Evolutionary conservation across 2,888 invertebrate species (phyloP).

Genomic region (Peribatodes rhomboidaria): DNA sequence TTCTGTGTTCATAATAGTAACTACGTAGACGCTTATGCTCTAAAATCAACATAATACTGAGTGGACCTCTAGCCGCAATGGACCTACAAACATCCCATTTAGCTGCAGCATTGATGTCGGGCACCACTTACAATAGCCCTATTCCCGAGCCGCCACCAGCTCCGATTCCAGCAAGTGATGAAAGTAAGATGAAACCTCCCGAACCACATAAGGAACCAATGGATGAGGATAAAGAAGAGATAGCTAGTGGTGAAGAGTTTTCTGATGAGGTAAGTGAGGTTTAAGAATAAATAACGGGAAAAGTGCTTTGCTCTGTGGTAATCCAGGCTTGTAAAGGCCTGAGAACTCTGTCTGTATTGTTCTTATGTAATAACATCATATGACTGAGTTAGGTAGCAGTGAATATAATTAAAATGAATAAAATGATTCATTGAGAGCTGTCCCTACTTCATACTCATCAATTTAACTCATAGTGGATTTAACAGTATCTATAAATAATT

Average conservation of each 20-base stretch:
- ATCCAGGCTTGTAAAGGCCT: background rate
- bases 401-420: too few relatives aligned
- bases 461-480: too few relatives aligned
- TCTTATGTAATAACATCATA: too few relatives aligned
- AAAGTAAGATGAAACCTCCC: conserved; percentile 62
- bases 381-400: too few relatives aligned
- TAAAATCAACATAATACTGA: background rate
- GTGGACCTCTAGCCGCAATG: conserved; percentile 54
- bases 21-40: background rate
- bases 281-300: too few relatives aligned
- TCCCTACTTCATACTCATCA: too few relatives aligned
- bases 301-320: background rate
- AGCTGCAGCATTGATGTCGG: conserved; percentile 82
- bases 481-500: too few relatives aligned
- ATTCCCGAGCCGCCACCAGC: conserved; percentile 47
- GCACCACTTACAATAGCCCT: conserved; percentile 61
- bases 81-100: conserved; percentile 82
- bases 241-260: conserved; percentile 80
- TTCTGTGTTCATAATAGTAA: too few relatives aligned
- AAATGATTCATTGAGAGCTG: too few relatives aligned
- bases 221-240: conserved; percentile 79
- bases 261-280: conserved; percentile 78
- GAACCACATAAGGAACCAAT: conserved; percentile 64
- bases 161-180: conserved; percentile 53
- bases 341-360: too few relatives aligned